phyloP scores from a whole-genome alignment of 2,888 invertebrate genomes.

The Oxycera nigricornis region DNA sequence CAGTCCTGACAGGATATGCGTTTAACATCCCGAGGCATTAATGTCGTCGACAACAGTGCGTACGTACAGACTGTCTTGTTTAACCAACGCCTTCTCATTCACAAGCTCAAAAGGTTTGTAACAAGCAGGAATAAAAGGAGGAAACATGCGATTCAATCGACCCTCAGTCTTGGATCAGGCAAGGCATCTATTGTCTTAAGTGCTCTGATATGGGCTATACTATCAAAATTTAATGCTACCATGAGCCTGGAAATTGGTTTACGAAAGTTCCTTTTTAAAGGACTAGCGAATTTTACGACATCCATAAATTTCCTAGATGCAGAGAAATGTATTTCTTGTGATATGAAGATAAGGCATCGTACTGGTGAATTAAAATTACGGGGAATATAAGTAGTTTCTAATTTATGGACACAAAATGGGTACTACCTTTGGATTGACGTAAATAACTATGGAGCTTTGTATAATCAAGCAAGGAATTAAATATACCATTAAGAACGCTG shows the following conservation, averaged over 20 bases:
- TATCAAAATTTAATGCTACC: constrained; percentile 36
- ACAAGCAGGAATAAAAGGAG: too few relatives aligned
- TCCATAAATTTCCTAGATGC: constrained; percentile 45
- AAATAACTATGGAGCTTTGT: too few relatives aligned
- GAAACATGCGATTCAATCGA: neutral
- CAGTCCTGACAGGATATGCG: constrained; percentile 49
- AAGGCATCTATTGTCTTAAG: constrained; percentile 36
- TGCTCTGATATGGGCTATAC: constrained; percentile 39
- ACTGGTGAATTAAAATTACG: constrained; percentile 44
- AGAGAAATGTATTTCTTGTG: constrained; percentile 1
- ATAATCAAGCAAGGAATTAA: too few relatives aligned
- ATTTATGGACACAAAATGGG: constrained; percentile 44
- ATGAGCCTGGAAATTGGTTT: constrained; percentile 37
- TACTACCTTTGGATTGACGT: too few relatives aligned
- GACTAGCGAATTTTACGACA: constrained; percentile 45
- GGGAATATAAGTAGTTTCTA: constrained; percentile 46
- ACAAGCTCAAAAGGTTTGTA: too few relatives aligned
- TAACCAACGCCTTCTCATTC: constrained; percentile 6
- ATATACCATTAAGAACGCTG: too few relatives aligned
- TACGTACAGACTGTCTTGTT: constrained; percentile 30
- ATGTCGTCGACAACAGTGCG: constrained; percentile 41
- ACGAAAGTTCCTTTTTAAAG: constrained; percentile 43
- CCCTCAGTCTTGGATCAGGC: constrained; percentile 25
- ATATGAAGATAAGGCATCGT: constrained; percentile 31
- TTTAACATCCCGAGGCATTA: constrained; percentile 43